phyloP scores from a whole-genome alignment of 2,797 vertebrate species.

The Cossypha caffra region DNA sequence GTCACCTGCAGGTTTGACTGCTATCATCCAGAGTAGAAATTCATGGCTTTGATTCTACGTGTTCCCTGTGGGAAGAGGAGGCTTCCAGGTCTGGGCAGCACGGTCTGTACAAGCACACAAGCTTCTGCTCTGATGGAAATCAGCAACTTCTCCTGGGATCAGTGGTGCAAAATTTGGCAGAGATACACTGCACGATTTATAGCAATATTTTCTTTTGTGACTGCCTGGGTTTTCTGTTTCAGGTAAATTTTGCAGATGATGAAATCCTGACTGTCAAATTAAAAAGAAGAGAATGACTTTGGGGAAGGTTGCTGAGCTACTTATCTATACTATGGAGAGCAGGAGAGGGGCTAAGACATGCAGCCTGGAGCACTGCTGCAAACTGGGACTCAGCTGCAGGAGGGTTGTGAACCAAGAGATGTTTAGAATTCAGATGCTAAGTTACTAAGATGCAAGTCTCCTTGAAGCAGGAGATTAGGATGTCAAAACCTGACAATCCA shows the following conservation, averaged over 20 bases:
- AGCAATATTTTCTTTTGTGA: background rate
- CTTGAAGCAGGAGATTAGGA: background rate
- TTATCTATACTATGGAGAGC: background rate
- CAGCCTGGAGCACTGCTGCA: background rate
- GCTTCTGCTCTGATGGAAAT: background rate
- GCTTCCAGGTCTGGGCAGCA: background rate
- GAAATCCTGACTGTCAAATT: background rate
- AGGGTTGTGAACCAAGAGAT: background rate
- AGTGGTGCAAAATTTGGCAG: background rate
- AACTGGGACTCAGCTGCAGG: background rate
- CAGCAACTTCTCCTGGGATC: background rate
- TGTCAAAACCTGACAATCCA: conserved; percentile 15
- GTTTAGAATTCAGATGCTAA: background rate
- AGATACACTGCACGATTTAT: background rate
- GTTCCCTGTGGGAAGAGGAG: background rate
- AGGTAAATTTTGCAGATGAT: background rate
- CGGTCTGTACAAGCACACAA: rapidly evolving
- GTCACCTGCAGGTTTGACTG: background rate
- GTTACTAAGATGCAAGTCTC: background rate
- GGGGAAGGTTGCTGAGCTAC: background rate
- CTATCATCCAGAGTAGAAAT: background rate
- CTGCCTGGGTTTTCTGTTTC: background rate
- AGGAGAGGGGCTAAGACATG: background rate
- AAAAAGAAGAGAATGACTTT: background rate
- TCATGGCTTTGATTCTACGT: rapidly evolving